phyloP scores from a whole-genome alignment of 2,797 vertebrate species.

The Brachymystax lenok region DNA sequence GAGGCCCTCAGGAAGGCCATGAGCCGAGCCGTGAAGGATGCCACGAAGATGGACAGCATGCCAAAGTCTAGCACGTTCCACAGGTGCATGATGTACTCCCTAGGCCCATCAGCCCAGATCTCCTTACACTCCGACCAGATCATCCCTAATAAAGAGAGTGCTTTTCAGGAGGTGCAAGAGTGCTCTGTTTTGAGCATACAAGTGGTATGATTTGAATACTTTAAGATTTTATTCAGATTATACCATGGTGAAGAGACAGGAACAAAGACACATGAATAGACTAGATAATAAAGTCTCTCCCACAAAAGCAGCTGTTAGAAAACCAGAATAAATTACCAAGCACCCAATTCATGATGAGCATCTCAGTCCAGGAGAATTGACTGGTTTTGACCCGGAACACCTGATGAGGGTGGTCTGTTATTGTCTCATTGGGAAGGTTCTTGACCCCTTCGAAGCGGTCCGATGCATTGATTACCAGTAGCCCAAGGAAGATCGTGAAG shows the following conservation, averaged over 20 bases:
- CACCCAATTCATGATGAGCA: slow-evolving; percentile 90
- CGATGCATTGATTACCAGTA: slow-evolving; percentile 86
- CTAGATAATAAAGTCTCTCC: background rate
- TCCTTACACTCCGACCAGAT: slow-evolving; percentile 89
- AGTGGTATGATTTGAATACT: background rate
- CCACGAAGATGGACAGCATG: slow-evolving; percentile 86
- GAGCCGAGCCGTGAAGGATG: slow-evolving; percentile 82
- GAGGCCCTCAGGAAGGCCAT: slow-evolving; percentile 85
- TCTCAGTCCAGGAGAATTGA: slow-evolving; percentile 86
- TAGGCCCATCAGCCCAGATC: slow-evolving; percentile 84
- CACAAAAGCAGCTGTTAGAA: background rate
- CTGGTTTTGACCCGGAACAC: slow-evolving; percentile 88
- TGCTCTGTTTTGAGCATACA: background rate
- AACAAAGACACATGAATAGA: background rate
- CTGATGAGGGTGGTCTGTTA: slow-evolving; percentile 84
- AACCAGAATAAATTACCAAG: slow-evolving; percentile 75
- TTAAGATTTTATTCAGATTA: background rate
- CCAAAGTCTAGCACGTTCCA: slow-evolving; percentile 87
- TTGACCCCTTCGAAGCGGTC: slow-evolving; percentile 85
- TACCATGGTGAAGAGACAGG: background rate
- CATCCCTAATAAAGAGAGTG: slow-evolving; percentile 71
- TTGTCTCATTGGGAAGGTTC: slow-evolving; percentile 82
- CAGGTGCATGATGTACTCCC: slow-evolving; percentile 80
- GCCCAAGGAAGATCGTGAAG: slow-evolving; percentile 85
- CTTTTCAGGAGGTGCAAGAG: background rate